Evolutionary conservation across 2,797 vertebrate genomes (phyloP).

Genomic region (Neosilurus hyrtlii): DNA sequence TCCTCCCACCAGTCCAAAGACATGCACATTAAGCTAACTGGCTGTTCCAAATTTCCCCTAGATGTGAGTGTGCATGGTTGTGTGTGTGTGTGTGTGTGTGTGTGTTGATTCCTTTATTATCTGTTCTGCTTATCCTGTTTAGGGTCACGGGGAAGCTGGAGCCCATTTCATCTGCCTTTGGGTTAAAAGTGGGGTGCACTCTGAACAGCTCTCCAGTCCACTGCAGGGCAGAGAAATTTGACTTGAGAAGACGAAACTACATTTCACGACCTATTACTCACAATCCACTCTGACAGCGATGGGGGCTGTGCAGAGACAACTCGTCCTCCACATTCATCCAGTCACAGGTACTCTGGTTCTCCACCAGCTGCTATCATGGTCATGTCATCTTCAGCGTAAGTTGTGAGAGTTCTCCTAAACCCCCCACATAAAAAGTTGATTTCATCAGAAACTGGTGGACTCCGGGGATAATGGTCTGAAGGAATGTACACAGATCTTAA

Average conservation of each 20-base stretch:
- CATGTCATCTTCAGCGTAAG: neutral
- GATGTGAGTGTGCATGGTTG: too few species aligned
- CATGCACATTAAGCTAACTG: too few species aligned
- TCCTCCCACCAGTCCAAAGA: too few species aligned
- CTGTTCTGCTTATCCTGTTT: too few species aligned
- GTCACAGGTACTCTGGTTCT: neutral
- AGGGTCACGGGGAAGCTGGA: too few species aligned
- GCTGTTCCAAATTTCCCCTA: too few species aligned
- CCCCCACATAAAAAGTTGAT: neutral
- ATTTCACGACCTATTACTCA: neutral
- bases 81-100: too few species aligned
- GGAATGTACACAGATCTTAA: neutral
- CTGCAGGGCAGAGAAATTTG: neutral
- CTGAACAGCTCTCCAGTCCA: too few species aligned
- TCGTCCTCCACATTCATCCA: neutral
- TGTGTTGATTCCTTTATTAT: too few species aligned
- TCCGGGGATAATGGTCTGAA: neutral
- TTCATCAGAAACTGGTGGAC: neutral
- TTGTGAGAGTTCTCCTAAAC: neutral
- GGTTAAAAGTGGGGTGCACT: too few species aligned
- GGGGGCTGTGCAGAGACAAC: neutral
- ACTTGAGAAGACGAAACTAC: neutral
- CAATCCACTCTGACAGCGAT: neutral
- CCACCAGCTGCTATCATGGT: neutral
- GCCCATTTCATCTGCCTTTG: too few species aligned